Conservation (phyloP, 2,888 invertebrate genomes). For the Horisme vitalbata region DNA sequence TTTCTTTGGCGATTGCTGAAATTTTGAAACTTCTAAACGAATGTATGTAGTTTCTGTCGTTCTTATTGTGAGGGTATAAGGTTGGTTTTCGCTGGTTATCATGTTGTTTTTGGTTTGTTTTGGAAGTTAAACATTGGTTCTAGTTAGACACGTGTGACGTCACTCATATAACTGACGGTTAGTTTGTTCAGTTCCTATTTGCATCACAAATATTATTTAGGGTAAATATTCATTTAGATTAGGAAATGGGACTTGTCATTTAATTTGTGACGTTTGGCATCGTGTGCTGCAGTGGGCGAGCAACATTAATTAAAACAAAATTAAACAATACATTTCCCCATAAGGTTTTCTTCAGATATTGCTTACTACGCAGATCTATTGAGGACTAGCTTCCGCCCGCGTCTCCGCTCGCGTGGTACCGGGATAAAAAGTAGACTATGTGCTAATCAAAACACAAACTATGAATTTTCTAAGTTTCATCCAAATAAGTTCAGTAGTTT, state of each 20-base stretch:
- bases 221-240: conserved; percentile 7
- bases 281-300: no score
- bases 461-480: no score
- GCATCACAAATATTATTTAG: conserved; percentile 15
- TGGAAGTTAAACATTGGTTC: conserved; percentile 12
- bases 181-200: conserved; percentile 15
- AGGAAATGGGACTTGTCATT: background rate
- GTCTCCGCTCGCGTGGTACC: no score
- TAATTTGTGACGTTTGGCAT: no score
- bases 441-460: no score
- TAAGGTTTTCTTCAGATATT: no score
- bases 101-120: conserved; percentile 1
- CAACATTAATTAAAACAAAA: no score
- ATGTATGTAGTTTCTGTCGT: background rate
- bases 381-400: no score
- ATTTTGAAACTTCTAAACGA: conserved; percentile 2
- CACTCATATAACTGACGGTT: conserved; percentile 19
- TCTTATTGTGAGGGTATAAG: background rate
- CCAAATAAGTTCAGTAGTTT: no score
- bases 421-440: no score
- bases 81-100: background rate
- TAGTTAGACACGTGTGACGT: conserved; percentile 15
- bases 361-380: no score
- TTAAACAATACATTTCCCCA: no score
- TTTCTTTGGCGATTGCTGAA: conserved; percentile 26